Conservation (phyloP, 2,113 vertebrate genomes). For the Austrofundulus limnaeus region DNA sequence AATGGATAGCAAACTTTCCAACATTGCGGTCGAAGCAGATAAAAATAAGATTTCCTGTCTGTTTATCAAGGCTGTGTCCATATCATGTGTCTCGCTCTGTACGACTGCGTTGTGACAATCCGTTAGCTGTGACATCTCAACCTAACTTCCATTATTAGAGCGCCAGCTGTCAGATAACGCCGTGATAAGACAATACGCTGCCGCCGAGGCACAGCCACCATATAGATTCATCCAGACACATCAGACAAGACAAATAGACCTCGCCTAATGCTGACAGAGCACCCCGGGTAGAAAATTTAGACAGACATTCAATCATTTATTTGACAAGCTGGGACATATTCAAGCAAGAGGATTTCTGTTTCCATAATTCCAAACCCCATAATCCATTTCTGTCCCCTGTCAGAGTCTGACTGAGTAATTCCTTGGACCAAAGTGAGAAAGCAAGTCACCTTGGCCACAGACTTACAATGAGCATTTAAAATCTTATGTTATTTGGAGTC, state of each 20-base stretch:
- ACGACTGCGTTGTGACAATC: constrained; percentile 40
- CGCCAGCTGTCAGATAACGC: constrained; percentile 60
- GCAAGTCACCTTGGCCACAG: constrained; percentile 51
- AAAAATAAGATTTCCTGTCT: constrained; percentile 39
- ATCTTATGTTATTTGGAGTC: constrained; percentile 24
- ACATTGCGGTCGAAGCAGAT: constrained; percentile 15
- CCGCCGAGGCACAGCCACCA: constrained; percentile 42
- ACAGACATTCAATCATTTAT: constrained; percentile 69
- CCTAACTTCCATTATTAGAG: constrained; percentile 63
- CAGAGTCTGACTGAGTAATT: constrained; percentile 45
- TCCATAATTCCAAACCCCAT: constrained; percentile 65
- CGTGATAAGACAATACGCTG: constrained; percentile 63
- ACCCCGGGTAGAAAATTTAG: constrained; percentile 56
- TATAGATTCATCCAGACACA: constrained; percentile 58
- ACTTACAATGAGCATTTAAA: constrained; percentile 38
- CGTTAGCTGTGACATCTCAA: constrained; percentile 56
- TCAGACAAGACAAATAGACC: constrained; percentile 76
- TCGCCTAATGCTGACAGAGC: constrained; percentile 67
- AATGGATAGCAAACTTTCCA: constrained; percentile 24
- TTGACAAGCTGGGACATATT: constrained; percentile 61
- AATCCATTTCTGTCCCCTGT: constrained; percentile 62
- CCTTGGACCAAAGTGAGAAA: constrained; percentile 34
- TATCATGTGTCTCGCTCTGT: constrained; percentile 27
- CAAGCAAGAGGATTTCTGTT: constrained; percentile 64
- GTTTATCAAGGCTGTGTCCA: constrained; percentile 35